Percentiles rank a stretch among this genome's conserved stretches.
These are phyloP conservation scores for Thelaira solivaga DNA, from an alignment of 2,888 invertebrate species.

Conservation along the genomic window DNA sequence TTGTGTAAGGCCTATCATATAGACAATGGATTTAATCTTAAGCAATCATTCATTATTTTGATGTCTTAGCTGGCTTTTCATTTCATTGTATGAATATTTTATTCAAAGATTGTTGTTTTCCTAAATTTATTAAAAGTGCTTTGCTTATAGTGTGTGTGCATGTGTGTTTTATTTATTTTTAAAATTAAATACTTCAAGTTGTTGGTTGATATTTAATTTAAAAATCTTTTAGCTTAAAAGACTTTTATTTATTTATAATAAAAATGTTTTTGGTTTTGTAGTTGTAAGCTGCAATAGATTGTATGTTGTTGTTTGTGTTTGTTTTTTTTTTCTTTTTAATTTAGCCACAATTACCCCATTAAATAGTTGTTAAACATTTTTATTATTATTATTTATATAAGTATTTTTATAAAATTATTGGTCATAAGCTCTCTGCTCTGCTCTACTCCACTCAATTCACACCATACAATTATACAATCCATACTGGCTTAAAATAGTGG, in stretches of 20 bases:
- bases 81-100: not conserved
- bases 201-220: constrained; percentile 19
- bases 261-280: constrained; percentile 22
- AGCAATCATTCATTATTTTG: constrained; percentile 31
- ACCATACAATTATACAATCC: constrained; percentile 41
- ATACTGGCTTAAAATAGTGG: constrained; percentile 10
- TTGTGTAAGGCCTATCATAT: no score
- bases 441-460: not conserved
- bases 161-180: not conserved
- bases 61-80: constrained; percentile 10
- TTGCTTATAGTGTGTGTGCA: not conserved
- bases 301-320: constrained; percentile 2
- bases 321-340: not conserved
- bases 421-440: constrained; percentile 7
- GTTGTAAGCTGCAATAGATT: not conserved
- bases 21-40: constrained; percentile 14
- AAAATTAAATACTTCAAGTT: not conserved
- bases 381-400: no score
- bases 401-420: constrained; percentile 37
- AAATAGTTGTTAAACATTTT: constrained; percentile 58
- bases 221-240: constrained; percentile 7
- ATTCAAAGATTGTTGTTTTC: not conserved
- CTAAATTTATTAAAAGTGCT: constrained; percentile 4
- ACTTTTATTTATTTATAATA: constrained; percentile 13
- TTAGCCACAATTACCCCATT: constrained; percentile 57